Percentiles rank a stretch among this genome's conserved stretches.
phyloP scores from a whole-genome alignment of 1,140 invertebrate genomes.

The Homalodisca vitripennis region DNA sequence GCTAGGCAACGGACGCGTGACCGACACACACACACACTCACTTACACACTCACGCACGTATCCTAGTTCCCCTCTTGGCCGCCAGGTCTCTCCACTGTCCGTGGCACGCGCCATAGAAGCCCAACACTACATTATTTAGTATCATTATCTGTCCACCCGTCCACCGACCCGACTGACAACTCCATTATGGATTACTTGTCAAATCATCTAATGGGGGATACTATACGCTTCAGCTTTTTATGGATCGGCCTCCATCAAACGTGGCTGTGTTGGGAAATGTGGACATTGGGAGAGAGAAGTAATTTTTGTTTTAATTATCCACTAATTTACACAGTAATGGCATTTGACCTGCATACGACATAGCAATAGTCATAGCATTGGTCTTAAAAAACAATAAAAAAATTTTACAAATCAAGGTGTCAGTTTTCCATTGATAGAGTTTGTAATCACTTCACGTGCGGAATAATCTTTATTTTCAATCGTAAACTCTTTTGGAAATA shows the following conservation, averaged over 20 bases:
- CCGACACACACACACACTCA: not conserved
- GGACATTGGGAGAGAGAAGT: not conserved
- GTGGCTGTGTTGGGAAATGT: not conserved
- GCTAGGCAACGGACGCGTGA: not conserved
- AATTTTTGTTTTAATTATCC: not conserved
- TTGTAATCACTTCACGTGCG: too few relatives aligned
- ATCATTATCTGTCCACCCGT: not conserved
- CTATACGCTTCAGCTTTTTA: not conserved
- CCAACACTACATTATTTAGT: constrained; percentile 3
- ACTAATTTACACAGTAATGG: not conserved
- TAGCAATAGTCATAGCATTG: not conserved
- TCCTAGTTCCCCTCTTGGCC: not conserved
- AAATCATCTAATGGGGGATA: constrained; percentile 12
- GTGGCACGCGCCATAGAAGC: not conserved
- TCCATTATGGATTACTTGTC: not conserved
- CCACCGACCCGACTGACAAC: not conserved
- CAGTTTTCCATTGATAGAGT: too few relatives aligned
- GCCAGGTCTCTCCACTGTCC: not conserved
- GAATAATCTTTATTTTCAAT: too few relatives aligned
- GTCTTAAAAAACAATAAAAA: not conserved
- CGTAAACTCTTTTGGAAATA: too few relatives aligned
- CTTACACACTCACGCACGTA: not conserved
- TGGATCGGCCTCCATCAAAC: not conserved
- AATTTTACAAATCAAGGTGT: not conserved
- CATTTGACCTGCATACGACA: not conserved